Percentiles rank a stretch among this genome's conserved stretches.
Conservation (phyloP, 2,797 vertebrate species). For the Acestrorhynchus altus region DNA sequence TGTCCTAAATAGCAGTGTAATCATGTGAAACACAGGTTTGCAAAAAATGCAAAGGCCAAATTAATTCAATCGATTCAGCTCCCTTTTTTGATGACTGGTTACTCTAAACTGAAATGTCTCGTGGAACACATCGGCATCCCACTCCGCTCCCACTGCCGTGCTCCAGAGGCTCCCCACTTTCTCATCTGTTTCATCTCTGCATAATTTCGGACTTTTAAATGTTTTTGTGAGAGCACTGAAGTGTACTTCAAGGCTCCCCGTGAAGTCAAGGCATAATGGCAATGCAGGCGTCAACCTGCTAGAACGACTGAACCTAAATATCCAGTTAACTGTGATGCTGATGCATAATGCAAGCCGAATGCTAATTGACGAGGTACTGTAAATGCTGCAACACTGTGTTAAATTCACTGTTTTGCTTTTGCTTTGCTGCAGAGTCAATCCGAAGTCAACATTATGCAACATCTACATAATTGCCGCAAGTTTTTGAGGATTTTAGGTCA, state of each 20-base stretch:
- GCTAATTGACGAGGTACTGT: background rate
- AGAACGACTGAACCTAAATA: background rate
- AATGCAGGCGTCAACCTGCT: background rate
- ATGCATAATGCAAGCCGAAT: constrained; percentile 7
- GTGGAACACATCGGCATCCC: background rate
- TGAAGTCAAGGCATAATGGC: background rate
- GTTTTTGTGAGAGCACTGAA: background rate
- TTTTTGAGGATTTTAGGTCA: constrained; percentile 24
- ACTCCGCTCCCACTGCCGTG: background rate
- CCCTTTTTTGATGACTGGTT: too few relatives aligned
- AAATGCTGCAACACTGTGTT: background rate
- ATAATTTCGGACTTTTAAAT: background rate
- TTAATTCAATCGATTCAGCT: too few relatives aligned
- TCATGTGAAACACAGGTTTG: too few relatives aligned
- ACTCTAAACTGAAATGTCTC: background rate
- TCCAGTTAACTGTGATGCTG: background rate
- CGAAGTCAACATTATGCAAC: background rate
- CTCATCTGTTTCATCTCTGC: background rate
- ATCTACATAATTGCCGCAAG: background rate
- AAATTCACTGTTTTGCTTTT: background rate
- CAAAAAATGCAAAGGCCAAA: too few relatives aligned
- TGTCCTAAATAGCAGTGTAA: too few relatives aligned
- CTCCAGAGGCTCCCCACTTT: background rate
- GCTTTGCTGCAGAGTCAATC: background rate
- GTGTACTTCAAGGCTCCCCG: background rate